These are phyloP conservation scores for Corynorhinus townsendii DNA, from an alignment of 2,113 vertebrate species.

Conservation along the genomic window DNA sequence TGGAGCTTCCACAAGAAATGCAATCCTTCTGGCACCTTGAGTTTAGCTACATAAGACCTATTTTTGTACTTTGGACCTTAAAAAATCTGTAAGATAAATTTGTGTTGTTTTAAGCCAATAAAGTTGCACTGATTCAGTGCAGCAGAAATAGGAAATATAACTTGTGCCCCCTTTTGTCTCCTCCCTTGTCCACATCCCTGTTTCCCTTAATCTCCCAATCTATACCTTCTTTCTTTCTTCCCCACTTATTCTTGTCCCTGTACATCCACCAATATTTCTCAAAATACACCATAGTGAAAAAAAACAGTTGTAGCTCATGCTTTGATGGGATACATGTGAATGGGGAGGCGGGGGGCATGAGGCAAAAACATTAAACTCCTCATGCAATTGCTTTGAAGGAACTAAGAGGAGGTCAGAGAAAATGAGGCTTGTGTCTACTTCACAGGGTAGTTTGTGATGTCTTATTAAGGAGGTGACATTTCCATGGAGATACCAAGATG, in stretches of 20 bases:
- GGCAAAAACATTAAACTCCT: neutral
- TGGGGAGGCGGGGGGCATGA: neutral
- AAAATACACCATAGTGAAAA: neutral
- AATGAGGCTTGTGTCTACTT: neutral
- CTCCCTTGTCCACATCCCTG: accelerated
- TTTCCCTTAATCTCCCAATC: neutral
- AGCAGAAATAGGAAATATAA: neutral
- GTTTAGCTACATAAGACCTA: neutral
- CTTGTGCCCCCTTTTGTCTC: too few species aligned
- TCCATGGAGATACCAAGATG: neutral
- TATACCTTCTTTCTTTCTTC: neutral
- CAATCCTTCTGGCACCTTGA: too few species aligned
- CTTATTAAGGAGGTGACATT: neutral
- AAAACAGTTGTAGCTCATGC: neutral
- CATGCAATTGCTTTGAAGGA: neutral
- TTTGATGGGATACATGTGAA: neutral
- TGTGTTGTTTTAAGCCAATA: neutral
- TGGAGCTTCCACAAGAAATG: neutral
- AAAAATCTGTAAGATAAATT: neutral
- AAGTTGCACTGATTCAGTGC: neutral
- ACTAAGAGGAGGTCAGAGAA: neutral
- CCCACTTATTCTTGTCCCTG: neutral
- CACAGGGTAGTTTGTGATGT: neutral
- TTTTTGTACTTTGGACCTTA: neutral
- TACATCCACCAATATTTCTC: neutral